Base-by-base conservation (phyloP, 2,888 invertebrate species). In the Apodemia mormo region DNA sequence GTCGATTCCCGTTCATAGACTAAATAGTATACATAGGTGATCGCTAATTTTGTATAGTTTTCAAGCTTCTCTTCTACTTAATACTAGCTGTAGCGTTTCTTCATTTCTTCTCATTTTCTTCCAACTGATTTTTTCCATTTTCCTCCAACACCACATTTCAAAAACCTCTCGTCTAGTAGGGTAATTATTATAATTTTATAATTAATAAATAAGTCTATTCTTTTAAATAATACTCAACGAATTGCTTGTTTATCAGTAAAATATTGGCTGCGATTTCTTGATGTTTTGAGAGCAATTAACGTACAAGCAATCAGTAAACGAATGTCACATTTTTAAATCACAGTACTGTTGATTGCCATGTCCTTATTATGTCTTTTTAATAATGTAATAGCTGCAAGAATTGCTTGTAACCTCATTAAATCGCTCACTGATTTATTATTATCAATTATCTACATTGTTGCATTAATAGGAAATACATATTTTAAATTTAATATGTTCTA, bases 391-490 rank as follows among this genome's bases (percentile, higher is more conserved):
- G 49, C 6, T 6, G 49, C 49, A n/a, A 14, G 14, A 14, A 49
- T 49, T 49, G 6, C 49, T 49, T 49, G 49, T 65, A 40, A 65
- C 40, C 45, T 65, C 12, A 37, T 43, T 61, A 33, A 61, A 61
- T 61, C 61, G 6, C 5, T 67, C 12, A 49, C 37, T 43, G 43
- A 66, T 66, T 40, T 43, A 66, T 43, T 66, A 29, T 45, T 22
- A 40, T 40, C 65, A 22, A 37, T n/a, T 33, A 66, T 66, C 9
- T 8, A 45, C 65, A 29, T 43, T 43, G 40, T 40, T 40, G 65
- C 65, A 45, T 43, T 65, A 22, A 66, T 66, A 49, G 49, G 49
- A 49, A 49, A 6, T 49, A 66, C 65, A 66, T 66, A 66, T 66
- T 45, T 66, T 43, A 66, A 45, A 29, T 66, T 30, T 66, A 66